phyloP scores from a whole-genome alignment of 2,797 vertebrate genomes.

The Peromyscus nudipes region DNA sequence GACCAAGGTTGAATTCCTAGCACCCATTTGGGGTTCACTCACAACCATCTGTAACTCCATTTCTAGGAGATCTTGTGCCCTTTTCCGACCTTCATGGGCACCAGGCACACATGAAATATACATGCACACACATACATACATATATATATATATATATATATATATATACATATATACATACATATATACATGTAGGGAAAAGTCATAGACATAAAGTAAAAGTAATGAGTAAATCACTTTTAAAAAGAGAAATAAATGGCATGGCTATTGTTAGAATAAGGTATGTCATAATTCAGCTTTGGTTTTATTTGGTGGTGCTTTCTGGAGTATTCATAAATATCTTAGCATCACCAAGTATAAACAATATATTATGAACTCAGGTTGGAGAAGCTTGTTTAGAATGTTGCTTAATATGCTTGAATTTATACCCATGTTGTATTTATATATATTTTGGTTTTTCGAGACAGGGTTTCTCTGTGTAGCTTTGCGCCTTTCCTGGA shows the following conservation, averaged over 20 bases:
- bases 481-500: no score
- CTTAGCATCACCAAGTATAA: background rate
- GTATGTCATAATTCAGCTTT: background rate
- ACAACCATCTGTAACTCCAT: background rate
- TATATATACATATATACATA: background rate
- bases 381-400: conserved; percentile 52
- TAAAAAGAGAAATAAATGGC: background rate
- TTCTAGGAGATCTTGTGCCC: background rate
- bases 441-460: background rate
- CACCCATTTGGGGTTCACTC: background rate
- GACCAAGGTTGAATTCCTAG: background rate
- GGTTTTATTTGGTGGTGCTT: conserved; percentile 23
- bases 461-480: no score
- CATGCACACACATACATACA: background rate
- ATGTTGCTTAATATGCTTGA: conserved; percentile 35
- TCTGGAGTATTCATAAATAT: conserved; percentile 14
- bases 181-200: background rate
- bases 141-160: background rate
- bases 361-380: conserved; percentile 8
- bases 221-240: background rate
- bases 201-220: background rate
- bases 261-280: background rate
- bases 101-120: background rate
- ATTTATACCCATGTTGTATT: conserved; percentile 40
- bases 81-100: background rate